phyloP scores from a whole-genome alignment of 2,888 invertebrate species.

The Helleia helle region DNA sequence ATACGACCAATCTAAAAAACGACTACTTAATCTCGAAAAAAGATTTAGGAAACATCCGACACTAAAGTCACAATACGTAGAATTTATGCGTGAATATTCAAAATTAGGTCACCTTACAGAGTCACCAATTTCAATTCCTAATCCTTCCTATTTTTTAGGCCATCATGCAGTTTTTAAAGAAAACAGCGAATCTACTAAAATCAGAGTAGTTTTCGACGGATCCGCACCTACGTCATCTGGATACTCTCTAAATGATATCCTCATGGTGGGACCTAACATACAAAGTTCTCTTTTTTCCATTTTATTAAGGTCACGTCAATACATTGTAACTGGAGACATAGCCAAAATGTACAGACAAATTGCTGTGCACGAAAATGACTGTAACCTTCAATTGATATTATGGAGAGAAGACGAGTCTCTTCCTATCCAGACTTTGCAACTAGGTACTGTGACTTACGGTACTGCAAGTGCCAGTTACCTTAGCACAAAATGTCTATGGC shows the following conservation, averaged over 20 bases:
- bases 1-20: too few species aligned
- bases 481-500: slow-evolving; percentile 17
- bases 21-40: too few species aligned
- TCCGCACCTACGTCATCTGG: slow-evolving; percentile 25
- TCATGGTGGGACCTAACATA: slow-evolving; percentile 26
- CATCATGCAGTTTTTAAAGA: slow-evolving; percentile 35
- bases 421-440: slow-evolving; percentile 12
- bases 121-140: too few species aligned
- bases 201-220: slow-evolving; percentile 33
- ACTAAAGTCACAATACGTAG: too few species aligned
- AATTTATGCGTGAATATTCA: too few species aligned
- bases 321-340: slow-evolving; percentile 33
- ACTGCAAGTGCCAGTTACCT: slow-evolving; percentile 19
- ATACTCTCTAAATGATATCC: slow-evolving; percentile 30
- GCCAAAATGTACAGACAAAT: slow-evolving; percentile 26
- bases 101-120: too few species aligned
- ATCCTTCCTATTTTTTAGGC: slow-evolving; percentile 29
- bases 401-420: slow-evolving; percentile 24
- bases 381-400: slow-evolving; percentile 33
- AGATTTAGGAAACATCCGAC: too few species aligned
- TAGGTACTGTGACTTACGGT: slow-evolving; percentile 17
- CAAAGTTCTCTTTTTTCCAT: slow-evolving; percentile 30
- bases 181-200: slow-evolving; percentile 28
- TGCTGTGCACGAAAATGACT: slow-evolving; percentile 8
- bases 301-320: slow-evolving; percentile 24